A percentile compares a stretch with the other conserved stretches of the same genome.
Conservation (phyloP, 1,140 invertebrate genomes). For the Adelges cooleyi region DNA sequence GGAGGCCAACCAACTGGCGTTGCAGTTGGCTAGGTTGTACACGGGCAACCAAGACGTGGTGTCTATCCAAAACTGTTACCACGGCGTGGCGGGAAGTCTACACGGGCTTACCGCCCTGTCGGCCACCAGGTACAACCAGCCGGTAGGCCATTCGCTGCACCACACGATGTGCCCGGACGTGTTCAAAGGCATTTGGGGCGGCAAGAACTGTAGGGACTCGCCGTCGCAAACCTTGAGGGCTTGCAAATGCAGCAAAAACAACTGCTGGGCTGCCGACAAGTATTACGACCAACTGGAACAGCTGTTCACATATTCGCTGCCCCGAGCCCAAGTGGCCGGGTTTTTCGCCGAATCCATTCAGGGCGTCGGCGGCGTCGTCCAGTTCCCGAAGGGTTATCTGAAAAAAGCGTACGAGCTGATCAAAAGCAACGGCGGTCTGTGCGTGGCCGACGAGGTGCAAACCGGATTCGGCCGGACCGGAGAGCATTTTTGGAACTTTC, state of each 20-base stretch:
- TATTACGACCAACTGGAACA: slow-evolving; percentile 77
- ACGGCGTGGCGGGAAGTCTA: slow-evolving; percentile 73
- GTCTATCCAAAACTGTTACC: slow-evolving; percentile 76
- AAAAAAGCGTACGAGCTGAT: slow-evolving; percentile 71
- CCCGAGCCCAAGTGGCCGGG: slow-evolving; percentile 63
- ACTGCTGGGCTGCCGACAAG: slow-evolving; percentile 60
- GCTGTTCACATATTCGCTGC: slow-evolving; percentile 60
- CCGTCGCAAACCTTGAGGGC: slow-evolving; percentile 57
- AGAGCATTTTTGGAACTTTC: slow-evolving; percentile 89
- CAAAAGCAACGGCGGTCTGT: slow-evolving; percentile 68
- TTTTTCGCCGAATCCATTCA: slow-evolving; percentile 93
- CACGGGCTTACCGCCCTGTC: slow-evolving; percentile 72
- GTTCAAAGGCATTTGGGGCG: slow-evolving; percentile 79
- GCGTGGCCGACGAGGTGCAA: slow-evolving; percentile 88
- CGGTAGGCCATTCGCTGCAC: slow-evolving; percentile 64
- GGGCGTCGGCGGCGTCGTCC: slow-evolving; percentile 80
- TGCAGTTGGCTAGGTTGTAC: slow-evolving; percentile 69
- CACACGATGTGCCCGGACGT: slow-evolving; percentile 84
- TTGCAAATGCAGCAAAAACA: slow-evolving; percentile 50
- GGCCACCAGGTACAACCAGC: slow-evolving; percentile 56
- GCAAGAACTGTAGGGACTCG: slow-evolving; percentile 74
- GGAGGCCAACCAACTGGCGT: slow-evolving; percentile 91
- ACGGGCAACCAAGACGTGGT: slow-evolving; percentile 77
- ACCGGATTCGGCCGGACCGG: slow-evolving; percentile 92
- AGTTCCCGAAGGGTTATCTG: slow-evolving; percentile 81